Conservation (phyloP, 2,888 invertebrate genomes). For the Reticulitermes lucifugus region DNA sequence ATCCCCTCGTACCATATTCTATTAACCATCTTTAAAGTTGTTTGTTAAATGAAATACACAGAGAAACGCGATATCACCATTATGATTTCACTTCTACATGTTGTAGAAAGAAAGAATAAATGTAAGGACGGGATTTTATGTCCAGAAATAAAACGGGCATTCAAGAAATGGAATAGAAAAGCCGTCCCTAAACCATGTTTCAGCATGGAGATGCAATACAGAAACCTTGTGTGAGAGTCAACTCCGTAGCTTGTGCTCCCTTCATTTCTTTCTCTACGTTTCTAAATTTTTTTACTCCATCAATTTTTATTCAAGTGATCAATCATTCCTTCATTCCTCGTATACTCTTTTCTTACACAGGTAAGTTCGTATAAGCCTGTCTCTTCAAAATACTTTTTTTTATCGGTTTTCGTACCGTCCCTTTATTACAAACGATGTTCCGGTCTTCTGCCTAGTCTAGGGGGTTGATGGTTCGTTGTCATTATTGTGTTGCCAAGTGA, state of each 20-base stretch:
- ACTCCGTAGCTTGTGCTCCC: background rate
- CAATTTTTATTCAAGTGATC: conserved; percentile 12
- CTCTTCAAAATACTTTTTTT: background rate
- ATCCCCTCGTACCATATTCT: too few relatives aligned
- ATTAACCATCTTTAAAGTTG: too few relatives aligned
- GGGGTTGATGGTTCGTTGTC: background rate
- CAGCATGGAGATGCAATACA: background rate
- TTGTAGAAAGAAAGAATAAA: too few relatives aligned
- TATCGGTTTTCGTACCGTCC: background rate
- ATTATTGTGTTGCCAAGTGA: background rate
- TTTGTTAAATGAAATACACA: too few relatives aligned
- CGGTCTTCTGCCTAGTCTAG: background rate
- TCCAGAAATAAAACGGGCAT: too few relatives aligned
- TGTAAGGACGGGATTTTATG: too few relatives aligned
- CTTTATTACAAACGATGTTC: background rate
- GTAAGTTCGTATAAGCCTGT: background rate
- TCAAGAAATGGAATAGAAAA: background rate
- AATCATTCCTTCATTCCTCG: background rate
- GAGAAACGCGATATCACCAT: too few relatives aligned
- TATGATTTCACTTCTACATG: too few relatives aligned
- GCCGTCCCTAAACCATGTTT: background rate
- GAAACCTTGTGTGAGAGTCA: background rate
- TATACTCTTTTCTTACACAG: background rate
- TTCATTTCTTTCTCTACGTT: background rate
- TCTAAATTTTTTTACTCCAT: background rate